A percentile compares a stretch with the other conserved stretches of the same genome.
Evolutionary conservation across 2,797 vertebrate genomes (phyloP).

Genomic region (Hyperoplus lanceolatus): DNA sequence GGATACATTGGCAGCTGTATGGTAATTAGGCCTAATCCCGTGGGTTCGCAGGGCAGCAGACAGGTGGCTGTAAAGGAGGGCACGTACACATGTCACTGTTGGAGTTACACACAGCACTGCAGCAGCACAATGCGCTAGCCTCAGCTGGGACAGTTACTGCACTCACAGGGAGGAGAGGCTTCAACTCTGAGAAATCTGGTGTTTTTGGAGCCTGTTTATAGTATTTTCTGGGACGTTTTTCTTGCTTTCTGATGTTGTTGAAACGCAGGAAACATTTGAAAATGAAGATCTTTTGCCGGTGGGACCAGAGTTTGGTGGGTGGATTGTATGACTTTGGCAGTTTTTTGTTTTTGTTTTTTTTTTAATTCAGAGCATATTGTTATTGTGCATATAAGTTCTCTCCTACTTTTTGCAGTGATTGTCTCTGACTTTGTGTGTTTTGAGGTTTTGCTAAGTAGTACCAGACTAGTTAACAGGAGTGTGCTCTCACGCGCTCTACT

Average conservation of each 20-base stretch:
- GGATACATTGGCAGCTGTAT: conserved; percentile 86
- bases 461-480: no score
- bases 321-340: no score
- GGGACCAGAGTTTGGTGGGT: conserved; percentile 89
- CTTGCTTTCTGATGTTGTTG: conserved; percentile 67
- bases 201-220: not conserved
- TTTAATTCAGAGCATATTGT: not conserved
- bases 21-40: conserved; percentile 84
- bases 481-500: not conserved
- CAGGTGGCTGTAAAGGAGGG: conserved; percentile 74
- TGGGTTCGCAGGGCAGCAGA: conserved; percentile 48
- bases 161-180: conserved; percentile 17
- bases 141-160: conserved; percentile 12
- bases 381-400: no score
- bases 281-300: conserved; percentile 90
- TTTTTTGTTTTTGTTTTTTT: conserved; percentile 1
- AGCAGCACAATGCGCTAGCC: conserved; percentile 12
- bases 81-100: conserved; percentile 42
- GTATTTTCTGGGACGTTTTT: not conserved
- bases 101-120: conserved; percentile 58
- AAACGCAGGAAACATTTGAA: conserved; percentile 68
- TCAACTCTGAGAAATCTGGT: conserved; percentile 26
- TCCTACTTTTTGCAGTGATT: not conserved
- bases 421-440: not conserved
- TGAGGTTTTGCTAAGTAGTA: not conserved